Percentiles rank a stretch among this genome's conserved stretches.
Conservation (phyloP, 2,797 vertebrate species). For the Phoxinus dragarum region DNA sequence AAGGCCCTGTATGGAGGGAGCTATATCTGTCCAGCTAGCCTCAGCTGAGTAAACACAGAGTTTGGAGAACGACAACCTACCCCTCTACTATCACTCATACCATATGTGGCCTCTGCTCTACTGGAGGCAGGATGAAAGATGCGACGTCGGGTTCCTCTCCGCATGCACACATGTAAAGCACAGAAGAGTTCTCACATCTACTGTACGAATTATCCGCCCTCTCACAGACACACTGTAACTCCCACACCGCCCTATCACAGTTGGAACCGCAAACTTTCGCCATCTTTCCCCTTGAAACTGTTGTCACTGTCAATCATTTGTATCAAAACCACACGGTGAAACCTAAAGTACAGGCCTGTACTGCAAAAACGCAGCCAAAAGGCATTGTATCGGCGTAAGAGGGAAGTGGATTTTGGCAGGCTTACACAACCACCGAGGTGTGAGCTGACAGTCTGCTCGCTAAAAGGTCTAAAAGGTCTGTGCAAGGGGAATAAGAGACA, state of each 20-base stretch:
- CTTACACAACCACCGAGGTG: constrained; percentile 72
- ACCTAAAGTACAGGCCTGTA: constrained; percentile 59
- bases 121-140: constrained; percentile 26
- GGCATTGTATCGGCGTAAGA: constrained; percentile 60
- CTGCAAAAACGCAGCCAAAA: constrained; percentile 62
- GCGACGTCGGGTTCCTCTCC: neutral
- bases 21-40: constrained; percentile 46
- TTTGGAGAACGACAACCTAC: constrained; percentile 28
- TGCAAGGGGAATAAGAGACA: neutral
- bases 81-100: constrained; percentile 38
- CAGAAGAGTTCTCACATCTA: constrained; percentile 32
- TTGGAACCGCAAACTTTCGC: constrained; percentile 68
- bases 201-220: constrained; percentile 7
- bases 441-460: constrained; percentile 51
- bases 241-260: constrained; percentile 51
- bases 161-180: constrained; percentile 9
- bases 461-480: constrained; percentile 14
- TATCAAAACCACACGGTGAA: constrained; percentile 70
- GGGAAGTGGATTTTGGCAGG: constrained; percentile 70
- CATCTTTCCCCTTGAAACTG: constrained; percentile 71
- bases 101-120: constrained; percentile 42
- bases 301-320: constrained; percentile 58
- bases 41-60: constrained; percentile 59
- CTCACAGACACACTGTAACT: constrained; percentile 39
- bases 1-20: constrained; percentile 70